Conservation (phyloP, 30 jellyfish, hydroid and myxozoan genomes). For the Nemopilema nomurai region DNA sequence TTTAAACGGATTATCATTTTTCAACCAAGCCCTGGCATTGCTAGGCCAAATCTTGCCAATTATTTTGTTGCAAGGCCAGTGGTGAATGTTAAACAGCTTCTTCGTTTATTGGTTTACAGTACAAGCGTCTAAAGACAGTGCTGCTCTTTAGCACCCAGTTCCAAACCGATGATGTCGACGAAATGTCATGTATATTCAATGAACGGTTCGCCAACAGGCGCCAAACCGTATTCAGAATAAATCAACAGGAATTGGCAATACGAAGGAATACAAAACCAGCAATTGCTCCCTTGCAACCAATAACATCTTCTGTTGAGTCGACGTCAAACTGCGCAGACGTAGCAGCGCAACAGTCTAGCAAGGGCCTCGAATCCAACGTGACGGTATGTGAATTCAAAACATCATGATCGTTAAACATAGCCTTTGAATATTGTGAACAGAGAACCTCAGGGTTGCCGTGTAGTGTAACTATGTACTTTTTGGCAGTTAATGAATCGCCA, state of each 20-base stretch:
- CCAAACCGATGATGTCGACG: background rate
- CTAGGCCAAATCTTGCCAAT: too few relatives aligned
- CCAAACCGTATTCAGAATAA: background rate
- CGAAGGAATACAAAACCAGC: background rate
- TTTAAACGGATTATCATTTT: too few relatives aligned
- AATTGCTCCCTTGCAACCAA: background rate
- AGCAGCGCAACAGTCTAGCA: background rate
- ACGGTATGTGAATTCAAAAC: background rate
- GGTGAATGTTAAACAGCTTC: background rate
- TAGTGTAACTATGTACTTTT: too few relatives aligned
- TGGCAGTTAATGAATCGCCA: too few relatives aligned
- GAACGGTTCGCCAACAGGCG: conserved; percentile 1
- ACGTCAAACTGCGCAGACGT: background rate
- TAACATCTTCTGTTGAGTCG: background rate
- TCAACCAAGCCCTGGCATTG: too few relatives aligned
- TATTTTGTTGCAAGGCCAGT: too few relatives aligned
- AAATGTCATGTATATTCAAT: background rate
- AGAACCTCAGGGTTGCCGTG: background rate
- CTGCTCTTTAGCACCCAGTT: background rate
- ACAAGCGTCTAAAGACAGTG: background rate
- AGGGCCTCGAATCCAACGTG: background rate
- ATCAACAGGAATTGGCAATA: background rate
- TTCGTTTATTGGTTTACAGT: background rate
- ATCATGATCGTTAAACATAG: too few relatives aligned
- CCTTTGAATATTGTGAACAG: too few relatives aligned